Evolutionary conservation across 37 sponge, comb jelly and placozoan genomes (phyloP), one percentile per base, ranked within the genome.

Genomic region (Aplysina aerophoba): DNA sequence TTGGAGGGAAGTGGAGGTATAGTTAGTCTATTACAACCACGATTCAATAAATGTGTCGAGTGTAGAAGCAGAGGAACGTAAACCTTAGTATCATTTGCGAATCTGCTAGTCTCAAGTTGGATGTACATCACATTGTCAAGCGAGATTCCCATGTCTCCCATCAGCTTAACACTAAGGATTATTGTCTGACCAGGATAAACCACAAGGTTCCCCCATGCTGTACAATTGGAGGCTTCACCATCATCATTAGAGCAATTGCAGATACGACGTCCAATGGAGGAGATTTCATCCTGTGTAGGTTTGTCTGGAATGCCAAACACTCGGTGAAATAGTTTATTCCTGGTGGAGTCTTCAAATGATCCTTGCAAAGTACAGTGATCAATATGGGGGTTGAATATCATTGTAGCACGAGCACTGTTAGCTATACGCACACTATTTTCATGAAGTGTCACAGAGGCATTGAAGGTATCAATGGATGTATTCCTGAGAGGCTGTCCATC

Each of bases 101-200:
- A 17, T 6, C 1, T 69, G 28, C 19, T 0, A 6, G 35, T 69
- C 5, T 69, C 71, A 31, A 69, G 34, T 6, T 69, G 1, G 19
- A 69, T 69, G 34, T 69, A 69, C 71, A 69, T 1, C 30, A 69
- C 6, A 27, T 6, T 27, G 1, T 30, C 34, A 35, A 69, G 71
- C 4, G 71, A 6, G 33, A 69, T 69, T 30, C 34, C 34, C 71
- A 69, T 69, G 34, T 69, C 71, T 69, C 71, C 71, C 6, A 69
- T 33, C 34, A 69, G 34, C 17, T 5, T 35, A n/a, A 69, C 17
- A 35, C 6, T 31, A 12, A 69, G 33, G 13, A 12, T n/a, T 17
- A 69, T 30, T 12, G 12, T 69, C 34, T 69, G 71, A 31, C 34
- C 71, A 30, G 71, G 71, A 69, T 69, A 69, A 30, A 34, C 11